Conservation (phyloP, 1,140 invertebrate genomes). For the Pseudomyrmex concolor region DNA sequence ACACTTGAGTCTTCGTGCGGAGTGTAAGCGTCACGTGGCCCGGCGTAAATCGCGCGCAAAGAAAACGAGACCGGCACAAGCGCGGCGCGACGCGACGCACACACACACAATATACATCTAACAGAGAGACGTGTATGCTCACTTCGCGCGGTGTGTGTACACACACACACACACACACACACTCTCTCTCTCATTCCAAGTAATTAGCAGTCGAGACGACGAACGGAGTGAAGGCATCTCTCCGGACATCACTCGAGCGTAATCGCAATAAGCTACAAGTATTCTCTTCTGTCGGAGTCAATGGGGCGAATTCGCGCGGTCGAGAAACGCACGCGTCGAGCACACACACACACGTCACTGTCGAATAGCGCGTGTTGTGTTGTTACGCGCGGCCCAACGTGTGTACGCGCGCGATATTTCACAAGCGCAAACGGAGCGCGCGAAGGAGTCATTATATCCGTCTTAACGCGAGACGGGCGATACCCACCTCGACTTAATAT, state of each 20-base stretch:
- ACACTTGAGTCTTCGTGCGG: slow-evolving; percentile 1
- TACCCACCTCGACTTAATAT: slow-evolving; percentile 22
- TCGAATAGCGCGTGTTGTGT: neutral
- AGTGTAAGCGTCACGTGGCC: neutral
- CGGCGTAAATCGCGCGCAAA: slow-evolving; percentile 10
- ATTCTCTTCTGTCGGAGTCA: slow-evolving; percentile 26
- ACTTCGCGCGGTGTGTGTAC: too few relatives aligned
- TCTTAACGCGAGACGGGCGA: slow-evolving; percentile 26
- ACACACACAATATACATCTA: neutral
- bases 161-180: too few relatives aligned
- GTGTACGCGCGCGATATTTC: slow-evolving; percentile 5
- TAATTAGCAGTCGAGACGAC: slow-evolving; percentile 33
- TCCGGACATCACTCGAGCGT: slow-evolving; percentile 7
- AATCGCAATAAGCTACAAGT: slow-evolving; percentile 41
- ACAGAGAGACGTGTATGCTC: neutral
- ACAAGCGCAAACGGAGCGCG: slow-evolving; percentile 4
- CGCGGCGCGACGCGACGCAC: neutral
- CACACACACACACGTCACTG: neutral
- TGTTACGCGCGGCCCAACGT: neutral
- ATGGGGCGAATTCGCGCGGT: slow-evolving; percentile 37
- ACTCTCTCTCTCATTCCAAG: slow-evolving; percentile 37
- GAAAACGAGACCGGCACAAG: slow-evolving; percentile 28
- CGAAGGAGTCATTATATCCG: slow-evolving; percentile 39
- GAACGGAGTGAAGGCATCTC: neutral
- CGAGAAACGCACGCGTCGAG: neutral